Conservation (phyloP, 2,888 invertebrate species). For the Sabatieria punctata region DNA sequence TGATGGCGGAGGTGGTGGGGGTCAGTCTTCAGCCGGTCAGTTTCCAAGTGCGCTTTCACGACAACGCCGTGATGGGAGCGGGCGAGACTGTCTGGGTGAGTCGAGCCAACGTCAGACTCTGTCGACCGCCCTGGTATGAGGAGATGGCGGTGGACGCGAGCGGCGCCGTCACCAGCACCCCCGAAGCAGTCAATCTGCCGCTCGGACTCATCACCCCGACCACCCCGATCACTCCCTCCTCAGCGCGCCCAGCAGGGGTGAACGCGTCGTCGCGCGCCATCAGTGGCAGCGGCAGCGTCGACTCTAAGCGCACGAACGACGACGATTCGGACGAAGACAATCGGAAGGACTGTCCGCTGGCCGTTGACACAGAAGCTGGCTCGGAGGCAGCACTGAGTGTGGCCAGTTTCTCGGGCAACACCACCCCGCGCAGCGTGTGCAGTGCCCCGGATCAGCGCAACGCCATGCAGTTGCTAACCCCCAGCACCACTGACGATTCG, state of each 20-base stretch:
- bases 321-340: neutral
- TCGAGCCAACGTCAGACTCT: slow-evolving; percentile 68
- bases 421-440: slow-evolving; percentile 49
- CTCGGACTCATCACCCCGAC: slow-evolving; percentile 35
- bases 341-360: neutral
- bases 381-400: neutral
- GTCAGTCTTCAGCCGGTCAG: slow-evolving; percentile 8
- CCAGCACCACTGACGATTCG: neutral
- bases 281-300: neutral
- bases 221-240: slow-evolving; percentile 1
- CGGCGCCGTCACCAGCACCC: slow-evolving; percentile 60
- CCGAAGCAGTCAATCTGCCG: slow-evolving; percentile 10
- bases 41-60: slow-evolving; percentile 4
- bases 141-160: slow-evolving; percentile 53
- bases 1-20: slow-evolving; percentile 7
- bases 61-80: neutral
- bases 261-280: neutral
- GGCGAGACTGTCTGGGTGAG: slow-evolving; percentile 45
- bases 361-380: neutral
- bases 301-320: neutral
- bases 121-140: slow-evolving; percentile 90
- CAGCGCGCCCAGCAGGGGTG: slow-evolving; percentile 1
- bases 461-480: too few relatives aligned
- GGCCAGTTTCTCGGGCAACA: slow-evolving; percentile 37
- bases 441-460: too few relatives aligned